Evolutionary conservation across 2,797 vertebrate species (phyloP).

Genomic region (Bovichtus diacanthus): DNA sequence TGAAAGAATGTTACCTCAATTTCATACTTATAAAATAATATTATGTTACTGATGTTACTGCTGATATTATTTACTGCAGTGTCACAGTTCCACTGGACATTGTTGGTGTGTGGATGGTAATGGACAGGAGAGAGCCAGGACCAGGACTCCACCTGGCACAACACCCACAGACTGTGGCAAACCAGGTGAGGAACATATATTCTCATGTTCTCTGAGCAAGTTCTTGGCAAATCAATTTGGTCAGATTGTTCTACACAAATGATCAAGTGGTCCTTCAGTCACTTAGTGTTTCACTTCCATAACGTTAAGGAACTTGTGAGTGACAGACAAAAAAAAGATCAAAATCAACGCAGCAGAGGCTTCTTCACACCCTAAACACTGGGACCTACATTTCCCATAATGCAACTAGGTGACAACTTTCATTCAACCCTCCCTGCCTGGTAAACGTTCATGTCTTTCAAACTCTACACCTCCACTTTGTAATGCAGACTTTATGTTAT

Average conservation of each 20-base stretch:
- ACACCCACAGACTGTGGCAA: constrained; percentile 73
- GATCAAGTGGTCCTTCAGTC: neutral
- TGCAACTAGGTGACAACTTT: too few relatives aligned
- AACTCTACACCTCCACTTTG: neutral
- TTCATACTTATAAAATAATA: neutral
- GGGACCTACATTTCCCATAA: neutral
- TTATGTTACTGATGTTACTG: neutral
- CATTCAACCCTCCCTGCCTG: too few relatives aligned
- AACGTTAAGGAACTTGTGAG: neutral
- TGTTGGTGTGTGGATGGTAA: constrained; percentile 91
- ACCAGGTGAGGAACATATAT: constrained; percentile 77
- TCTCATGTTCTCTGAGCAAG: too few relatives aligned
- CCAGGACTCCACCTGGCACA: constrained; percentile 79
- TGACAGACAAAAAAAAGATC: too few relatives aligned
- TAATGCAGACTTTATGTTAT: neutral
- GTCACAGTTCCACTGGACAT: constrained; percentile 86
- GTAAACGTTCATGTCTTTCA: neutral
- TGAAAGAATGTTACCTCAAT: neutral
- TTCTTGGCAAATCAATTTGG: neutral
- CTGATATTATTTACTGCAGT: constrained; percentile 67
- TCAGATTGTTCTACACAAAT: neutral
- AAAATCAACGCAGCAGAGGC: neutral
- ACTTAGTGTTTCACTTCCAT: neutral
- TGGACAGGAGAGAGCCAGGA: constrained; percentile 86
- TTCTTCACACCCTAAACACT: neutral